A percentile compares a stretch with the other conserved stretches of the same genome.
phyloP scores from a whole-genome alignment of 2,113 vertebrate species.

The Lanius collurio region DNA sequence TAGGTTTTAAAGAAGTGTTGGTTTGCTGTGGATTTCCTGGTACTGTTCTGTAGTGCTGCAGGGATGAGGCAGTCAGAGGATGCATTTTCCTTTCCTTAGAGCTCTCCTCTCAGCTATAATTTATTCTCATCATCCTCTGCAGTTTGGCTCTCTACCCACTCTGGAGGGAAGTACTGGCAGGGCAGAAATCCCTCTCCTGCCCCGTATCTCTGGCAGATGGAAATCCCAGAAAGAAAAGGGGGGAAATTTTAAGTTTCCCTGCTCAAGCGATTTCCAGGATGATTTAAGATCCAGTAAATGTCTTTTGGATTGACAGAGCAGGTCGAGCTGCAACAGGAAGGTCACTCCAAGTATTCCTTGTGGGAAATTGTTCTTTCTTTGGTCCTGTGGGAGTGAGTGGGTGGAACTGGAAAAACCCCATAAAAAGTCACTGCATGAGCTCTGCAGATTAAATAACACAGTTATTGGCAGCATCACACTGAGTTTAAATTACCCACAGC shows the following conservation, averaged over 20 bases:
- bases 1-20: not conserved
- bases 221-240: conserved; percentile 8
- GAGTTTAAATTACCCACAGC: not conserved
- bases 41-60: not conserved
- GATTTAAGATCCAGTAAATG: not conserved
- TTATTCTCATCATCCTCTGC: conserved; percentile 41
- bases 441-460: not conserved
- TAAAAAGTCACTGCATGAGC: conserved; percentile 1
- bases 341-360: not conserved
- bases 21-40: not conserved
- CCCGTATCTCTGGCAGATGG: not conserved
- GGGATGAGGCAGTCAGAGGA: not conserved
- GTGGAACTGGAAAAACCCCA: conserved; percentile 10
- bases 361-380: not conserved
- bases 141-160: conserved; percentile 33
- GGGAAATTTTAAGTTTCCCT: not conserved
- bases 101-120: conserved; percentile 15
- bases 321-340: not conserved
- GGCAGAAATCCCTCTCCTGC: conserved; percentile 19
- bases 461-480: not conserved
- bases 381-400: not conserved
- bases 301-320: not conserved
- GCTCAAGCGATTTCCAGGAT: rapidly evolving
- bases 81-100: conserved; percentile 5
- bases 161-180: conserved; percentile 21